These are phyloP conservation scores for Drosophila suboccidentalis DNA, from an alignment of 2,888 invertebrate genomes.

Conservation along the genomic window DNA sequence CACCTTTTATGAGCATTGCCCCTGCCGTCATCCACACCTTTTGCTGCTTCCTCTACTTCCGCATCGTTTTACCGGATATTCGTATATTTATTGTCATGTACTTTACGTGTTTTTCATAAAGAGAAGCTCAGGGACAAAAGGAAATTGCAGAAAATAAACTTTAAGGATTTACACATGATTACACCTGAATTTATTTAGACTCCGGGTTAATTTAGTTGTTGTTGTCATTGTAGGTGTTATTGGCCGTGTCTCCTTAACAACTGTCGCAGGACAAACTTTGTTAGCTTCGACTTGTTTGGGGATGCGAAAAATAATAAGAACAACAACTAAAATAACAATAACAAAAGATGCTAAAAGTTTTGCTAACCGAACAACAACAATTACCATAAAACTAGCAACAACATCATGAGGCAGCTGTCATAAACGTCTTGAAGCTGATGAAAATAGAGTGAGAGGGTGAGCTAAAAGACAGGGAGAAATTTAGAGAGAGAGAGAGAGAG, in stretches of 20 bases:
- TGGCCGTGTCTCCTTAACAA: slow-evolving; percentile 37
- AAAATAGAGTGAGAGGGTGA: neutral
- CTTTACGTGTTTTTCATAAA: slow-evolving; percentile 35
- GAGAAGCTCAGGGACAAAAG: slow-evolving; percentile 10
- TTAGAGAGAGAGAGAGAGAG: neutral
- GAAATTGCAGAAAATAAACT: slow-evolving; percentile 56
- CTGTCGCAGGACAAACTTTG: slow-evolving; percentile 50
- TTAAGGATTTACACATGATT: slow-evolving; percentile 71
- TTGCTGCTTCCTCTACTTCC: slow-evolving; percentile 4
- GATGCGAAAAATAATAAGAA: slow-evolving; percentile 31
- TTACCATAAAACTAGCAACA: slow-evolving; percentile 41
- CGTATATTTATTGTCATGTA: slow-evolving; percentile 41
- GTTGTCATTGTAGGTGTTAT: slow-evolving; percentile 27
- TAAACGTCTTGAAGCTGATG: slow-evolving; percentile 35
- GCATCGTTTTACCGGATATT: slow-evolving; percentile 41
- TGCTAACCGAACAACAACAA: slow-evolving; percentile 13
- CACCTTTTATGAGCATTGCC: slow-evolving; percentile 10
- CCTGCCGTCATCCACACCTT: slow-evolving; percentile 5
- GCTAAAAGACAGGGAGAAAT: neutral
- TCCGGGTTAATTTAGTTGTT: slow-evolving; percentile 45
- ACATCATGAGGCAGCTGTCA: slow-evolving; percentile 41
- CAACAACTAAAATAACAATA: slow-evolving; percentile 26
- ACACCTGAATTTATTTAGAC: slow-evolving; percentile 57
- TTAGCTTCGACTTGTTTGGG: slow-evolving; percentile 28
- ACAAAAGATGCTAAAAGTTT: slow-evolving; percentile 15